phyloP scores from a whole-genome alignment of 2,888 invertebrate genomes.

The Blastobasis adustella region DNA sequence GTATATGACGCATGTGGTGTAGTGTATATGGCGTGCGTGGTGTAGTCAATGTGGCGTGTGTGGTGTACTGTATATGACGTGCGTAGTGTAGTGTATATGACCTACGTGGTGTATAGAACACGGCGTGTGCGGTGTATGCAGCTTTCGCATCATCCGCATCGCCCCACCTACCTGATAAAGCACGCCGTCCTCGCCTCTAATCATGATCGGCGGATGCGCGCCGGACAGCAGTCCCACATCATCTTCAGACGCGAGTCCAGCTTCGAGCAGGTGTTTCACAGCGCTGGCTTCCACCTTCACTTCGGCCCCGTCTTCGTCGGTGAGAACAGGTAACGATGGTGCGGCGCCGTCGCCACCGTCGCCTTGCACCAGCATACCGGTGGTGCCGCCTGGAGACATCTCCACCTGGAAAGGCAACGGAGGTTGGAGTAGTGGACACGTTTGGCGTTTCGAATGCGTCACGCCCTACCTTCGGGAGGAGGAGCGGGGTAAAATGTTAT shows the following conservation, averaged over 20 bases:
- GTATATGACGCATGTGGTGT: too few species aligned
- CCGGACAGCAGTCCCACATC: conserved; percentile 52
- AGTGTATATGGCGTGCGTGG: too few species aligned
- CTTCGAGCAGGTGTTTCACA: conserved; percentile 73
- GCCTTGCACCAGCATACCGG: conserved; percentile 74
- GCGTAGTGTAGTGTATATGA: too few species aligned
- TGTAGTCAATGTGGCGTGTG: too few species aligned
- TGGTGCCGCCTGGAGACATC: conserved; percentile 79
- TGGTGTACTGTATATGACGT: too few species aligned
- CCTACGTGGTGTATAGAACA: too few species aligned
- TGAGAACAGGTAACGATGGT: conserved; percentile 61
- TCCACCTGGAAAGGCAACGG: conserved; percentile 42
- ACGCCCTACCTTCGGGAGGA: too few species aligned
- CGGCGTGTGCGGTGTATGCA: too few species aligned
- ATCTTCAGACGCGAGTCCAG: conserved; percentile 54
- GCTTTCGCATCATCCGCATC: too few species aligned
- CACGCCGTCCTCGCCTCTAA: conserved; percentile 89
- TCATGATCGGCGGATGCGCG: conserved; percentile 80
- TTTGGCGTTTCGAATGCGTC: too few species aligned
- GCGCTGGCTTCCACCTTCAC: conserved; percentile 71
- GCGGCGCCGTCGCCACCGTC: conserved; percentile 36
- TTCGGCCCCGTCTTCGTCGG: conserved; percentile 66
- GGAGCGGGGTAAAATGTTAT: too few species aligned
- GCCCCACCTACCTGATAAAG: conserved; percentile 79
- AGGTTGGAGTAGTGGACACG: not conserved